Evolutionary conservation across 2,797 vertebrate species (phyloP), one percentile per base, ranked within the genome.

Genomic region (Vespertilio murinus): DNA sequence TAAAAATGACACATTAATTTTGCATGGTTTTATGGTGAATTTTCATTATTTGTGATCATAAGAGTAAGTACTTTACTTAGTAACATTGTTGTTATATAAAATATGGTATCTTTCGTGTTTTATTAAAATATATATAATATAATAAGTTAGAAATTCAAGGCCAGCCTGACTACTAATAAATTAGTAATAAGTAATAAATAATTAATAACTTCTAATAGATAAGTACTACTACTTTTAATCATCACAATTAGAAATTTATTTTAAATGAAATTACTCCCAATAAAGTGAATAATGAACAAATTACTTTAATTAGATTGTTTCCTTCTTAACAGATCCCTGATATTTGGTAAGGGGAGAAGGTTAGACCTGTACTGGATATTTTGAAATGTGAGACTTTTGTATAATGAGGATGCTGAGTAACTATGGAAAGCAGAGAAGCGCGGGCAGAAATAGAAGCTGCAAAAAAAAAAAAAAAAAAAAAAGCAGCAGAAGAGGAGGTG

Each of bases 391-490:
- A 52, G 28, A 61, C 4, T 7, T 73, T 1, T 28, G 9, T 88
- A 42, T 87, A 45, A 70, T 49, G 71, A 69, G 38, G 30, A 81
- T 20, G 8, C 20, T 33, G 28, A 52, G 54, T 49, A 73, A 28
- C 14, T 69, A 30, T 33, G 38, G 35, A 61, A 67, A 23, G 5
- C 67, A 7, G 22, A 49, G 83, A 92, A 28, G 3, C 28, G 16
- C 38, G 33, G 14, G 22, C 11, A 95, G 38, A 92, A 83, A 90
- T 9, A 86, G 70, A 91, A 83, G 45, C 38, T 80, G n/a, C 12
- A 87, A 74, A 65, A 90, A 94, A 90, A 94, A n/a, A 71, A 23
- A 45, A 77, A n/a, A n/a, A 87, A 74, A 65, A 90, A 71, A 23
- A 45, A 77, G 40, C 18, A 73, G 28, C 42, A 69, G 40, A 73